These are phyloP conservation scores for Sebastes dallii DNA, from an alignment of 2,797 vertebrate species.

Conservation along the genomic window DNA sequence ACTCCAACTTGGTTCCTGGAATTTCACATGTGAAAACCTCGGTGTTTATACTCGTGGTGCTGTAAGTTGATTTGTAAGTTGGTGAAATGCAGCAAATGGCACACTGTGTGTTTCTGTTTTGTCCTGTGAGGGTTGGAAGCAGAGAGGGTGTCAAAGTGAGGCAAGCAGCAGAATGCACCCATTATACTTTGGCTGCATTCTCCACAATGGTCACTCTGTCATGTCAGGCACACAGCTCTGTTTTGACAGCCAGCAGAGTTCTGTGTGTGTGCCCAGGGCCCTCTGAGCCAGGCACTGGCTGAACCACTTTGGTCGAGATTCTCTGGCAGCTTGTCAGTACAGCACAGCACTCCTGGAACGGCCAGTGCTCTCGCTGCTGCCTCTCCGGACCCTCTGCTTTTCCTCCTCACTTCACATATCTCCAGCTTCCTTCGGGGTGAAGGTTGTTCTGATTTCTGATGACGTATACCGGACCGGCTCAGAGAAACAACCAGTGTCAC, in stretches of 20 bases:
- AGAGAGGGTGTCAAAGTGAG: conserved; percentile 21
- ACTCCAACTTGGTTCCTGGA: neutral
- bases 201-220: conserved; percentile 70
- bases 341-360: conserved; percentile 21
- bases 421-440: conserved; percentile 17
- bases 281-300: conserved; percentile 67
- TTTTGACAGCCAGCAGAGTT: conserved; percentile 67
- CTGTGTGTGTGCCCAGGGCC: conserved; percentile 40
- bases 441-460: conserved; percentile 20
- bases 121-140: conserved; percentile 33
- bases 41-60: neutral
- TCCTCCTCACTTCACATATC: conserved; percentile 12
- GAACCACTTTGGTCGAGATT: conserved; percentile 45
- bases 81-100: conserved; percentile 22
- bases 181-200: conserved; percentile 60
- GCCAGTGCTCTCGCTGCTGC: conserved; percentile 2
- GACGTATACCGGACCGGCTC: neutral
- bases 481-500: conserved; percentile 10
- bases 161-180: conserved; percentile 41
- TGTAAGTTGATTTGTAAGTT: neutral
- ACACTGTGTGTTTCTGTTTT: conserved; percentile 12
- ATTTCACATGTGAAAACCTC: neutral
- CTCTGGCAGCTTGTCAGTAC: conserved; percentile 54
- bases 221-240: conserved; percentile 42
- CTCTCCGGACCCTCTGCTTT: conserved; percentile 5